Evolutionary conservation across 2,113 vertebrate genomes (phyloP), one percentile per base, ranked within the genome.

Genomic region (Chamaetylas fuelleborni): DNA sequence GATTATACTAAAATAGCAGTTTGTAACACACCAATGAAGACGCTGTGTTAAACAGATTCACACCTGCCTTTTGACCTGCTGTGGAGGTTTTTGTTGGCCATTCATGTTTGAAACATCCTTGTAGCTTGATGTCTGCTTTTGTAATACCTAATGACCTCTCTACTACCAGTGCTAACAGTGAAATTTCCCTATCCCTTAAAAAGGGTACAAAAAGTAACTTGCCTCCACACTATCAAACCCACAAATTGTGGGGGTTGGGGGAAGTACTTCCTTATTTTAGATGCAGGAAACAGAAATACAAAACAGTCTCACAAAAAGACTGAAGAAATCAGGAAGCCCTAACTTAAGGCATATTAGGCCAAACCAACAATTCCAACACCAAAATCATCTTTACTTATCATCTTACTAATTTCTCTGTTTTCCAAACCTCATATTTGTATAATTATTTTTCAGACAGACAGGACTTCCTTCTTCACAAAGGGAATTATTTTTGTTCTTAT

Each of bases 261-360:
- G 8, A 51, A 61, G 38, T 34, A 89, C 81, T 92, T 95, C 93
- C 78, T 81, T 85, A 79, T 90, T 91, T 94, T 40, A 85, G 53
- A 85, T 67, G 16, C 48, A 90, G 70, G 70, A 94, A 95, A 76
- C 0, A 76, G 56, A 94, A 93, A 95, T 43, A 64, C 50, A 69
- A 48, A 70, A 86, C 25, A 58, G 53, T 8, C 73, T 90, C 53
- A 71, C 38, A 61, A 76, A 79, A 87, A 71, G 48, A 43, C 34
- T 90, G 53, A 94, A 79, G 77, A 91, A 96, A 90, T 60, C 53
- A 82, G 66, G 61, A 87, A 94, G 36, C 40, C 25, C 70, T 69
- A n/a, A 66, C n/a, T 64, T 43, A 60, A 72, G 70, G 77, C 45
- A 82, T 19, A 45, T 65, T 5, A 93, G 31, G 61, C 70, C 40